phyloP scores from a whole-genome alignment of 2,888 invertebrate species.

The Drosophila quinaria region DNA sequence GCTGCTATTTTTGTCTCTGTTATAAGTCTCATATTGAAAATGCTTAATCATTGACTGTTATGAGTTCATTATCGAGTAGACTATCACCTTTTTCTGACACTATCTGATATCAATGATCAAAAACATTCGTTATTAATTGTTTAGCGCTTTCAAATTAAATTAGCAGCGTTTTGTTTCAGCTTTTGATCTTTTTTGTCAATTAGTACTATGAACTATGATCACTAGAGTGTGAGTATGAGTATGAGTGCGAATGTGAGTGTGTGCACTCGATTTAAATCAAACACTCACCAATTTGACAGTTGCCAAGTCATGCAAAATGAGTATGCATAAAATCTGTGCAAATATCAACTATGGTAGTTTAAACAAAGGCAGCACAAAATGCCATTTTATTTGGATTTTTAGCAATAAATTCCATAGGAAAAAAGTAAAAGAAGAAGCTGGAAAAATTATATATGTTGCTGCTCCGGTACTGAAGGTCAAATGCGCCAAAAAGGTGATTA shows the following conservation, averaged over 20 bases:
- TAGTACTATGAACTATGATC: constrained; percentile 26
- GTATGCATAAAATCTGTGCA: constrained; percentile 72
- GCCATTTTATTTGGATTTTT: constrained; percentile 64
- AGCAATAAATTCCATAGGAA: constrained; percentile 43
- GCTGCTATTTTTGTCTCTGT: constrained; percentile 14
- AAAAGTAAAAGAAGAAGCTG: not conserved
- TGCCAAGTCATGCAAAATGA: constrained; percentile 70
- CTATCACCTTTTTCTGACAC: constrained; percentile 56
- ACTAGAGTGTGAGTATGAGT: constrained; percentile 10
- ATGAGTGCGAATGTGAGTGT: constrained; percentile 11
- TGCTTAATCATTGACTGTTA: constrained; percentile 36
- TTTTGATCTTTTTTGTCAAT: constrained; percentile 57
- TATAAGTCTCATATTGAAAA: constrained; percentile 7
- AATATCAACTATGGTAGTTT: constrained; percentile 47
- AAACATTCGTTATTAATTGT: constrained; percentile 51
- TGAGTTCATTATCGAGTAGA: constrained; percentile 25
- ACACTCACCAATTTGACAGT: constrained; percentile 40
- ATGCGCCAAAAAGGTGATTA: constrained; percentile 55
- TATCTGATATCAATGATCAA: constrained; percentile 24
- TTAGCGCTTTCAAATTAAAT: constrained; percentile 55
- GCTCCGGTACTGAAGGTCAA: constrained; percentile 70
- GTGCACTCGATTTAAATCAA: constrained; percentile 44
- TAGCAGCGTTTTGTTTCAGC: constrained; percentile 64
- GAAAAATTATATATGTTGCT: constrained; percentile 20
- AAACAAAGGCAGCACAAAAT: constrained; percentile 58